These are phyloP conservation scores for Penelope pileata DNA, from an alignment of 2,113 vertebrate genomes.

Conservation along the genomic window DNA sequence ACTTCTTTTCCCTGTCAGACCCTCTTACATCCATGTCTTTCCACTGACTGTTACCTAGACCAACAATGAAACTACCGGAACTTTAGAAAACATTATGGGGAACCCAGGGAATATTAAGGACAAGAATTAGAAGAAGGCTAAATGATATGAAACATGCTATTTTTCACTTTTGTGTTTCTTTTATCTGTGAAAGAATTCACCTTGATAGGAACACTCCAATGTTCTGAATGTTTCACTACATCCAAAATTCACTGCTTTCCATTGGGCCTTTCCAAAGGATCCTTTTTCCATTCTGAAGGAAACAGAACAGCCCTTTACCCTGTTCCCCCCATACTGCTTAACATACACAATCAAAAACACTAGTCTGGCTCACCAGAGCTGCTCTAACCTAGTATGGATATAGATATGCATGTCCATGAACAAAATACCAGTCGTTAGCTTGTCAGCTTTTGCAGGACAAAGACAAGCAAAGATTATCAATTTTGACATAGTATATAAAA, in stretches of 20 bases:
- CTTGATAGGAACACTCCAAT: background rate
- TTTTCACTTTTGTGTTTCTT: background rate
- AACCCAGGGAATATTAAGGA: background rate
- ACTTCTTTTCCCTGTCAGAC: background rate
- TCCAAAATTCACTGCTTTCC: background rate
- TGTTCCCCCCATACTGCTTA: background rate
- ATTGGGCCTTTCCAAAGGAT: background rate
- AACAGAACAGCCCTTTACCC: background rate
- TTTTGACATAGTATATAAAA: background rate
- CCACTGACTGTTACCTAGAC: background rate
- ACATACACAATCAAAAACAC: background rate
- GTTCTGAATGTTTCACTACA: background rate
- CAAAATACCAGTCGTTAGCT: background rate
- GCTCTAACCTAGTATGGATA: background rate
- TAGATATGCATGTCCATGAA: background rate
- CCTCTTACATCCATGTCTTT: background rate
- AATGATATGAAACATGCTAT: accelerated
- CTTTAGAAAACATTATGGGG: background rate
- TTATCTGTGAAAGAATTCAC: background rate
- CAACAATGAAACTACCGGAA: background rate
- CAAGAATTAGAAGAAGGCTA: background rate
- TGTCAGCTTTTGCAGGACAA: background rate
- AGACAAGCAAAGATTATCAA: background rate
- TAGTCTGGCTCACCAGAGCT: background rate
- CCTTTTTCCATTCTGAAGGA: background rate